Percentiles rank a stretch among this genome's conserved stretches.
Conservation (phyloP, 2,888 invertebrate species). For the Tetrapedia diversipes region DNA sequence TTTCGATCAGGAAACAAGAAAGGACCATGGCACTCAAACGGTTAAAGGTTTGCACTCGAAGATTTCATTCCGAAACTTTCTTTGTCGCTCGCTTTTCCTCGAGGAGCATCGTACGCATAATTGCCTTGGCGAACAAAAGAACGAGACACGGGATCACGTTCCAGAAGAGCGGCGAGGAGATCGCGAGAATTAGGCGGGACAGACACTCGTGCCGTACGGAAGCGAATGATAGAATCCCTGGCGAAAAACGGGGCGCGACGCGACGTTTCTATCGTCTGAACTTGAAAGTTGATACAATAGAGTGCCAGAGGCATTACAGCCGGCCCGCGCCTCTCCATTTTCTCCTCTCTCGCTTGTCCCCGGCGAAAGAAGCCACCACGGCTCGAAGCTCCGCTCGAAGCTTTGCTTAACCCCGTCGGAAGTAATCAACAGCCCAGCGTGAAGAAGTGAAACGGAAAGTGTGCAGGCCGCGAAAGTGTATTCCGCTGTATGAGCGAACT, state of each 20-base stretch:
- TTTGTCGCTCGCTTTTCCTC: too few species aligned
- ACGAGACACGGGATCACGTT: background rate
- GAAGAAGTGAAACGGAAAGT: conserved; percentile 68
- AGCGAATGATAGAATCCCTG: conserved; percentile 32
- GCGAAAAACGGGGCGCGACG: conserved; percentile 28
- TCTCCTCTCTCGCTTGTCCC: conserved; percentile 34
- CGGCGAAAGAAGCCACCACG: conserved; percentile 59
- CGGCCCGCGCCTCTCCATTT: conserved; percentile 14
- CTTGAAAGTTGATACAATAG: conserved; percentile 67
- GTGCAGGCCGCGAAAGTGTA: conserved; percentile 54
- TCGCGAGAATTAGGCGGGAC: conserved; percentile 16
- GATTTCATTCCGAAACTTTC: background rate
- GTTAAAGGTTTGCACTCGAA: background rate
- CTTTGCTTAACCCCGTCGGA: conserved; percentile 63
- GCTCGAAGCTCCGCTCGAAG: conserved; percentile 48
- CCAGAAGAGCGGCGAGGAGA: background rate
- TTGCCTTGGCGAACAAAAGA: background rate
- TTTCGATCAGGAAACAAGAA: background rate
- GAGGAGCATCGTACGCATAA: background rate
- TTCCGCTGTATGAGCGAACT: conserved; percentile 62
- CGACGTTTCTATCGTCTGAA: conserved; percentile 60
- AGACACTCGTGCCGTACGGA: background rate
- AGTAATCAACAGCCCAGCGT: conserved; percentile 65
- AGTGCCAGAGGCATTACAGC: conserved; percentile 55
- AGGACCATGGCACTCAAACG: conserved; percentile 4